A percentile compares a stretch with the other conserved stretches of the same genome.
Conservation (phyloP, 2,888 invertebrate species). For the Conops quadrifasciatus region DNA sequence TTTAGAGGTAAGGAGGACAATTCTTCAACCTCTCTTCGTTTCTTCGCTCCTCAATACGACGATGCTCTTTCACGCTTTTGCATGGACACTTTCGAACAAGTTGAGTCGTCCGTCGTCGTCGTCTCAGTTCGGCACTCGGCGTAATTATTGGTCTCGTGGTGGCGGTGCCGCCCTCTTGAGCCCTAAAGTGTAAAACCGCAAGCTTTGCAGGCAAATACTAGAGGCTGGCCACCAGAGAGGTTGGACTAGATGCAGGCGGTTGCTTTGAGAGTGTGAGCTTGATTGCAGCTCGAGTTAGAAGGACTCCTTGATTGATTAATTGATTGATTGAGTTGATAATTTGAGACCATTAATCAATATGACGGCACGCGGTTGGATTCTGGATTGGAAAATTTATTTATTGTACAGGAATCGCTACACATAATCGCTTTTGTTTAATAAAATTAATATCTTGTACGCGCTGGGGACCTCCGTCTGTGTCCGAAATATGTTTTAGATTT, state of each 20-base stretch:
- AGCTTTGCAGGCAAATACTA: background rate
- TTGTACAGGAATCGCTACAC: too few relatives aligned
- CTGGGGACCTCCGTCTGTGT: too few relatives aligned
- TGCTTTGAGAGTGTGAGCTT: conserved; percentile 25
- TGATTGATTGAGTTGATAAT: conserved; percentile 27
- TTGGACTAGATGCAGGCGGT: too few relatives aligned
- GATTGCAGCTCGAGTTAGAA: conserved; percentile 28
- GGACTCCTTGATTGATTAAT: background rate
- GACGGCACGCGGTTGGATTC: too few relatives aligned
- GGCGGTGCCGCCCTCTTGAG: conserved; percentile 13
- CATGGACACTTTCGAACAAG: too few relatives aligned
- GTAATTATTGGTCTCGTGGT: background rate
- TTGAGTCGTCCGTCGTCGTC: too few relatives aligned
- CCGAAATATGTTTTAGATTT: too few relatives aligned
- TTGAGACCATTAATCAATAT: conserved; percentile 29
- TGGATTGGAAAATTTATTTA: too few relatives aligned
- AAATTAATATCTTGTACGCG: too few relatives aligned
- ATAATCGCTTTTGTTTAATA: too few relatives aligned
- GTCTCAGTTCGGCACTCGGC: too few relatives aligned
- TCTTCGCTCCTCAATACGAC: background rate
- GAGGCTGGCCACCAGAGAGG: background rate
- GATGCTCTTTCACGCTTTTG: too few relatives aligned
- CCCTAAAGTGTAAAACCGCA: conserved; percentile 20
- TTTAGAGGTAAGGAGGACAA: background rate
- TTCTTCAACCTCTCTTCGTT: background rate